Conservation (phyloP, 1,140 invertebrate species). For the Drosophila aff. region DNA sequence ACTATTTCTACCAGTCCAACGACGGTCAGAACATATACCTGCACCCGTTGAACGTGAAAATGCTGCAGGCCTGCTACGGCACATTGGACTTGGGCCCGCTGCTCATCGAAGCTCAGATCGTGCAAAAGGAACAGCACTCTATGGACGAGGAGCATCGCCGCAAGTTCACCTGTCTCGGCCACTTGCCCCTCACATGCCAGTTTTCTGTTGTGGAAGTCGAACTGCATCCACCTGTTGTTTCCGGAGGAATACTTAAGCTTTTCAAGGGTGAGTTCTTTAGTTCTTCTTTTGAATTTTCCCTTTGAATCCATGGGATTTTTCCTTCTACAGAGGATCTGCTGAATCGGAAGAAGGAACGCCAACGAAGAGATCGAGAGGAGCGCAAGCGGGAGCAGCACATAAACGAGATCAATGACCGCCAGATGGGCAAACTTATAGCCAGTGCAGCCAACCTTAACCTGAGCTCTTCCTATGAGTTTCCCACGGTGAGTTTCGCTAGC, state of each 20-base stretch:
- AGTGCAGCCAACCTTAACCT: slow-evolving; percentile 87
- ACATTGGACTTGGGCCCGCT: slow-evolving; percentile 91
- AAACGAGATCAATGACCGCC: slow-evolving; percentile 89
- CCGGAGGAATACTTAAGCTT: slow-evolving; percentile 87
- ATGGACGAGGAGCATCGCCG: slow-evolving; percentile 93
- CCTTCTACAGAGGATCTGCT: slow-evolving; percentile 87
- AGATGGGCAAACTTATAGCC: slow-evolving; percentile 87
- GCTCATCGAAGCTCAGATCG: slow-evolving; percentile 89
- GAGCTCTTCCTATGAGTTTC: slow-evolving; percentile 89
- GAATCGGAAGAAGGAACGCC: slow-evolving; percentile 87
- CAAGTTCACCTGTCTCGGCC: slow-evolving; percentile 92
- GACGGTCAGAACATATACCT: slow-evolving; percentile 97
- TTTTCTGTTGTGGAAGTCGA: slow-evolving; percentile 96
- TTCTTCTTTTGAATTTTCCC: not conserved
- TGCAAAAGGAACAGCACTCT: slow-evolving; percentile 93
- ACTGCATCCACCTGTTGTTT: slow-evolving; percentile 90
- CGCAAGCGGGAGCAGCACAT: slow-evolving; percentile 89
- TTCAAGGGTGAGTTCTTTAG: slow-evolving; percentile 88
- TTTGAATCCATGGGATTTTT: not conserved
- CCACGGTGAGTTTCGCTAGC: slow-evolving; percentile 76
- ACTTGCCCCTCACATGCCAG: slow-evolving; percentile 95
- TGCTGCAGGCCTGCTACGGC: slow-evolving; percentile 95
- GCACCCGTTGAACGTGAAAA: slow-evolving; percentile 95
- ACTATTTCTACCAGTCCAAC: slow-evolving; percentile 95
- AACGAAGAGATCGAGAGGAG: slow-evolving; percentile 89